Conservation (phyloP, 1,140 invertebrate species). For the Brachionus paranguensis region DNA sequence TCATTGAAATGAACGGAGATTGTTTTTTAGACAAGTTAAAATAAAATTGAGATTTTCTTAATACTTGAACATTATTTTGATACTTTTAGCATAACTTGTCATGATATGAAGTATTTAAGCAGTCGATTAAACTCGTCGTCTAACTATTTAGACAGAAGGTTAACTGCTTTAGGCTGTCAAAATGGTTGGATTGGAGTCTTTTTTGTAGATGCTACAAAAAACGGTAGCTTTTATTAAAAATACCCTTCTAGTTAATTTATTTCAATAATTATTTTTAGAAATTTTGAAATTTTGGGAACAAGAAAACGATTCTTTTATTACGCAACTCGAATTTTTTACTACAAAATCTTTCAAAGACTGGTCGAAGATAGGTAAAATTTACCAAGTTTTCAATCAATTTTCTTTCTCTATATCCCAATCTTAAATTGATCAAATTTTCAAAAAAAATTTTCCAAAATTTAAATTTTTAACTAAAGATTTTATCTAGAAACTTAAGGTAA, state of each 20-base stretch:
- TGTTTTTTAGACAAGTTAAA: background rate
- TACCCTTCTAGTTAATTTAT: background rate
- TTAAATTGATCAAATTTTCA: too few species aligned
- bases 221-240: background rate
- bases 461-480: too few species aligned
- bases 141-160: background rate
- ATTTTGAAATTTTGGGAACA: conserved; percentile 31
- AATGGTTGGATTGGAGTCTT: conserved; percentile 21
- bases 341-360: background rate
- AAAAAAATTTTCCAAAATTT: too few species aligned
- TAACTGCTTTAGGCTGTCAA: conserved; percentile 28
- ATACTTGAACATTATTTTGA: background rate
- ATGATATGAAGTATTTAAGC: conserved; percentile 16
- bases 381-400: too few species aligned
- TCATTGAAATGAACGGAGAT: background rate
- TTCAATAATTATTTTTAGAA: background rate
- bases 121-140: background rate
- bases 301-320: conserved; percentile 28
- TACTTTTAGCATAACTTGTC: background rate
- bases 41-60: background rate
- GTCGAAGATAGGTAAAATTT: background rate
- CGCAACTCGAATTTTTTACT: conserved; percentile 27
- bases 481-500: too few species aligned
- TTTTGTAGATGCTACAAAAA: background rate
- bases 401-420: background rate